A percentile compares a stretch with the other conserved stretches of the same genome.
Conservation (phyloP, 2,113 vertebrate species). For the Catharus fuscescens region DNA sequence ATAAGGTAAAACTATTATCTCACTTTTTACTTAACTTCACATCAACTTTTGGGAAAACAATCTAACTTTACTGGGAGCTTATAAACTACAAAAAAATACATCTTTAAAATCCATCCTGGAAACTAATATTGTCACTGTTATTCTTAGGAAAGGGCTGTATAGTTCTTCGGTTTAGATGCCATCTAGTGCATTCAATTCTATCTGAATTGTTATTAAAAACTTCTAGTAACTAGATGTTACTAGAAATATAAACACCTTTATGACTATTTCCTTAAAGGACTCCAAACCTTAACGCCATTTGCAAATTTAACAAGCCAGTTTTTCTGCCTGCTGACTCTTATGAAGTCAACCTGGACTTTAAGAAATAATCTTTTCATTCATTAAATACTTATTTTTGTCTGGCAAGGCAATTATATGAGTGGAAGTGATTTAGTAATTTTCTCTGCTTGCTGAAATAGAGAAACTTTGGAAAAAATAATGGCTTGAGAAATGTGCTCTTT, state of each 20-base stretch:
- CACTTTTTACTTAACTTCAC: not conserved
- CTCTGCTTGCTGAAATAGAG: not conserved
- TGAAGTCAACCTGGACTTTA: not conserved
- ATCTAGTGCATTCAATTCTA: not conserved
- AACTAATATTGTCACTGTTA: not conserved
- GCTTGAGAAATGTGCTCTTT: not conserved
- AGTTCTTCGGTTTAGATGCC: not conserved
- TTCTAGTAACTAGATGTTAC: not conserved
- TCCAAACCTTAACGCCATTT: not conserved
- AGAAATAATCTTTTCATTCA: not conserved
- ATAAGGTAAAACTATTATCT: not conserved
- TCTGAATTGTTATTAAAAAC: not conserved
- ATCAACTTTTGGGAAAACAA: not conserved
- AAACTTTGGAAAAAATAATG: not conserved
- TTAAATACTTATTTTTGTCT: not conserved
- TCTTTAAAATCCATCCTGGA: not conserved
- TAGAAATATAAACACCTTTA: not conserved
- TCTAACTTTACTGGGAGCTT: not conserved
- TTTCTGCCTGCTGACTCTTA: not conserved
- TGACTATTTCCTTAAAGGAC: not conserved
- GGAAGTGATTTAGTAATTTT: not conserved
- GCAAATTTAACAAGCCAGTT: not conserved
- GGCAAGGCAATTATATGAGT: not conserved
- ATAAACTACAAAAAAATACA: not conserved
- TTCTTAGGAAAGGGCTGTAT: not conserved